A percentile compares a stretch with the other conserved stretches of the same genome.
phyloP scores from a whole-genome alignment of 2,113 vertebrate species.

The Rhinoderma darwinii region DNA sequence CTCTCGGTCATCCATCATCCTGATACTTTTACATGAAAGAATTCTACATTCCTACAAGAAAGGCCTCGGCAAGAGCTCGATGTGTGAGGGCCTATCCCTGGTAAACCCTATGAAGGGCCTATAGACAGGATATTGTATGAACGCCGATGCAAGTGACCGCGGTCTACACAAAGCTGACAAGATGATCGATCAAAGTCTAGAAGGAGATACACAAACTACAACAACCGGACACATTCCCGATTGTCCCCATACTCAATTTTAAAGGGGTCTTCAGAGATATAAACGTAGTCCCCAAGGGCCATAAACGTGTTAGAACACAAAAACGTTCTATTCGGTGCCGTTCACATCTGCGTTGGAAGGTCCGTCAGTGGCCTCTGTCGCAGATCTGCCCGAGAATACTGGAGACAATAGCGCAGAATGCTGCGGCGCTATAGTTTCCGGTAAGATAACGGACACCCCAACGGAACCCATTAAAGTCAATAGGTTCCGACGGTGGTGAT shows the following conservation, averaged over 20 bases:
- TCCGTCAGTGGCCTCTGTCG: too few species aligned
- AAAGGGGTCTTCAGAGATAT: too few species aligned
- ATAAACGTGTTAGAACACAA: too few species aligned
- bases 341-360: too few species aligned
- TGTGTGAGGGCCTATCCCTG: neutral
- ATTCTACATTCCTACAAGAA: neutral
- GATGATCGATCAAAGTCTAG: neutral
- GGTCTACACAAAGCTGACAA: constrained; percentile 1
- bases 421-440: too few species aligned
- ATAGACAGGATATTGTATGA: neutral
- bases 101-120: neutral
- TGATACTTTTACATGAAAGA: neutral
- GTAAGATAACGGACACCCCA: too few species aligned
- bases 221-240: neutral
- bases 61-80: neutral
- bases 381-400: too few species aligned
- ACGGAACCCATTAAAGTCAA: too few species aligned
- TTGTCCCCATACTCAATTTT: neutral
- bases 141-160: neutral
- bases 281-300: too few species aligned
- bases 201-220: neutral
- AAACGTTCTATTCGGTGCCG: too few species aligned
- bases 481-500: too few species aligned
- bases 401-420: too few species aligned
- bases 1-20: neutral